These are phyloP conservation scores for Grapholita molesta DNA, from an alignment of 1,140 invertebrate species.

Conservation along the genomic window DNA sequence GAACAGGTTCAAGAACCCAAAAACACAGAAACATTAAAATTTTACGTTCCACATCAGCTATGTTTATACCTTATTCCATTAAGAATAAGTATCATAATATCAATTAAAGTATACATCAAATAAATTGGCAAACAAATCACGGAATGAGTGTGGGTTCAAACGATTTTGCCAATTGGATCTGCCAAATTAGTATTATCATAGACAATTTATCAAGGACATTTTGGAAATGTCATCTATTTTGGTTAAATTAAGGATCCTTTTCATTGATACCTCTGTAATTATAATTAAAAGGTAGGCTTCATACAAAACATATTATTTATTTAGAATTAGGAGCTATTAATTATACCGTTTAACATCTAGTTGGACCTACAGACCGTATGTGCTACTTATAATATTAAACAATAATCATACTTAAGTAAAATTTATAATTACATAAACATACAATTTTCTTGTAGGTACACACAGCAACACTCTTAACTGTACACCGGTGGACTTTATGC, in stretches of 20 bases:
- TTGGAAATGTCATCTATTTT: background rate
- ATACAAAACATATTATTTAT: too few relatives aligned
- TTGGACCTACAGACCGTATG: too few relatives aligned
- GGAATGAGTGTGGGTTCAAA: conserved; percentile 1
- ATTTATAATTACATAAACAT: too few relatives aligned
- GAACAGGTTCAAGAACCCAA: background rate
- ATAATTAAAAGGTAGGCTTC: too few relatives aligned
- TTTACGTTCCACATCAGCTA: background rate
- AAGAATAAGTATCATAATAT: background rate
- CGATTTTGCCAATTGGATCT: conserved; percentile 3
- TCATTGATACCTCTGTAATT: background rate
- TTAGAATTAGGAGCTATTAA: too few relatives aligned
- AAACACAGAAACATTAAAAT: background rate
- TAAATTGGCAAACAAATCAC: background rate
- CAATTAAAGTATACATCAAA: background rate
- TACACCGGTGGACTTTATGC: too few relatives aligned
- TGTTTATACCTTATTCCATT: background rate
- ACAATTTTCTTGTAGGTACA: too few relatives aligned
- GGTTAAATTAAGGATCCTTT: background rate
- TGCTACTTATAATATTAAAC: too few relatives aligned
- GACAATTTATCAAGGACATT: conserved; percentile 12
- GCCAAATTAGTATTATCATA: conserved; percentile 12
- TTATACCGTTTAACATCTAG: too few relatives aligned
- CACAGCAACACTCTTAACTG: too few relatives aligned
- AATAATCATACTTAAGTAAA: too few relatives aligned